Base-by-base conservation (phyloP, 2,113 vertebrate species). In the Polyodon spathula region DNA sequence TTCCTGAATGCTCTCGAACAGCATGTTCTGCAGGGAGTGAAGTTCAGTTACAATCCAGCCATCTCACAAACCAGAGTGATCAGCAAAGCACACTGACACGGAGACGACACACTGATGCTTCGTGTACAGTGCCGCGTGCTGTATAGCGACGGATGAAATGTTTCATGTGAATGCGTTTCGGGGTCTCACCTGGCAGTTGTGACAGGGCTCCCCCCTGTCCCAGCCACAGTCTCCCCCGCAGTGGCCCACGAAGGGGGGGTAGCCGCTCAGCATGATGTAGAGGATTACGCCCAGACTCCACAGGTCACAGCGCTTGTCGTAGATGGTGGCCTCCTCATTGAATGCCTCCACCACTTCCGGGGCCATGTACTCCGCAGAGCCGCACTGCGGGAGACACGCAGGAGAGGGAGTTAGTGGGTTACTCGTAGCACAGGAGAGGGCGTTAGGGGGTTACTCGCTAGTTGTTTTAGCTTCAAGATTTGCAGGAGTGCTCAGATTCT, bases 281-380 rank as follows among this genome's bases (percentile, higher is more conserved):
- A 98, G 86, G 76, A 97, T 97, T 61, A 98, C 96, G 0, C 95
- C 96, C 52, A 98, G 83, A 75, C 96, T 98, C 96, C 96, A 98
- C 68, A 98, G 85, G 73, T 98, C 96, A 1, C 96, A 98, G 66
- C 96, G 94, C 74, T 98, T 98, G 79, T 98, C 96, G 0, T 98
- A 98, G 71, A 98, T 98, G 56, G 91, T 93, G 1, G 96, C 96
- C 73, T 98, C 96, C 79, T 98, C 96, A 0, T 89, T 97, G 76
- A 98, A 98, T 9, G 94, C 95, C 69, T 98, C 96, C 40, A 98
- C 96, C 63, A 98, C 96, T 76, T 98, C 96, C 0, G 96, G 95
- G 10, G 96, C 96, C 96, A 98, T 98, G 84, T 97, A 98, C 72
- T 98, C 96, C 0, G 96, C 96, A 0, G 96, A 98, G 62, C 96